Conservation (phyloP, 2,113 vertebrate genomes). For the Pseudorasbora parva region DNA sequence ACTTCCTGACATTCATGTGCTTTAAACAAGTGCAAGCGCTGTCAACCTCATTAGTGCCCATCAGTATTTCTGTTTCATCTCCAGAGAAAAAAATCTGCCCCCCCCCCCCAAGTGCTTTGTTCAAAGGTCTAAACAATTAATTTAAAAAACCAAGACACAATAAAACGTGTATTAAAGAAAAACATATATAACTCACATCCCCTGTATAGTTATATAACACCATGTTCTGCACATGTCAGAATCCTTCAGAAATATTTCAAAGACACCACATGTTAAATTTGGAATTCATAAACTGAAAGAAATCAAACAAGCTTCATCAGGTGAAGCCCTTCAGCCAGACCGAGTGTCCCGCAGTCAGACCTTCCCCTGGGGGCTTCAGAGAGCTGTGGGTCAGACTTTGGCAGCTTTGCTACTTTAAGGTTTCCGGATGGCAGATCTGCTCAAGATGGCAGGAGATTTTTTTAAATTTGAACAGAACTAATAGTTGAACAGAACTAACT, state of each 20-base stretch:
- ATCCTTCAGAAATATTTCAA: conserved; percentile 34
- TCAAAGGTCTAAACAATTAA: not conserved
- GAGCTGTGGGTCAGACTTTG: conserved; percentile 51
- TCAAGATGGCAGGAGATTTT: conserved; percentile 73
- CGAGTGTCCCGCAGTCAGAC: not conserved
- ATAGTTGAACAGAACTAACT: no score
- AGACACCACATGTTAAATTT: not conserved
- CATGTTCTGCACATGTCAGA: conserved; percentile 17
- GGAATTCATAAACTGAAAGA: conserved; percentile 3
- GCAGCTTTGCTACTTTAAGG: conserved; percentile 69
- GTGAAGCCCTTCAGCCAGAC: not conserved
- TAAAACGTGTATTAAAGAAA: not conserved
- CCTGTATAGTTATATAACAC: not conserved
- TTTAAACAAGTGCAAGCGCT: conserved; percentile 24
- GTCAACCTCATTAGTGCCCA: conserved; percentile 36
- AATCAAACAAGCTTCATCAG: conserved; percentile 25
- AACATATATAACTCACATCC: conserved; percentile 8
- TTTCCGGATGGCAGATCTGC: conserved; percentile 68
- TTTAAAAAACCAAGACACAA: not conserved
- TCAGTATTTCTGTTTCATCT: conserved; percentile 45
- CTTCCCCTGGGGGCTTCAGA: conserved; percentile 14
- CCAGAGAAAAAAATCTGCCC: not conserved
- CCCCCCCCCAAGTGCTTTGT: conserved; percentile 18
- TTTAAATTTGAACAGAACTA: conserved; percentile 68
- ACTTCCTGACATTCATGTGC: conserved; percentile 6